These are phyloP conservation scores for Pelodiscus sinensis DNA, from an alignment of 2,113 vertebrate species.

Conservation along the genomic window DNA sequence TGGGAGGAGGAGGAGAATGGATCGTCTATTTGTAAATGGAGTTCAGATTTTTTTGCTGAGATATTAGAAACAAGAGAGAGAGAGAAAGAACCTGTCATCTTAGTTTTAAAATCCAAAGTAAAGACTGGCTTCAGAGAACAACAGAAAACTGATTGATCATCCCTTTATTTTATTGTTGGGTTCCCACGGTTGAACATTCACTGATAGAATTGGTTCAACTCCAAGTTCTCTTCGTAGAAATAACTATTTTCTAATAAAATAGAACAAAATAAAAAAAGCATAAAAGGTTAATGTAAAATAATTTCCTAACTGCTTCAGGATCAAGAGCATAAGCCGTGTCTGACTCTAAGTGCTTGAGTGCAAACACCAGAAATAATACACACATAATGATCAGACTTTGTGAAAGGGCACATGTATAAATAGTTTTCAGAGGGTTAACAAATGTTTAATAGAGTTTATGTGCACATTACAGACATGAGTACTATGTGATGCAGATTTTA, in stretches of 20 bases:
- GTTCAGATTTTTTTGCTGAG: background rate
- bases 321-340: background rate
- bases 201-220: slow-evolving; percentile 57
- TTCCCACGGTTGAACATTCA: slow-evolving; percentile 44
- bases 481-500: slow-evolving; percentile 2
- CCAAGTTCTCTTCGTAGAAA: slow-evolving; percentile 57
- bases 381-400: background rate
- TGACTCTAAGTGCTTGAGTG: background rate
- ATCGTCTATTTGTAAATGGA: slow-evolving; percentile 3
- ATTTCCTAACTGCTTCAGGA: background rate
- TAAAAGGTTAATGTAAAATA: slow-evolving; percentile 41
- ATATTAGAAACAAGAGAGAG: background rate
- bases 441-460: background rate
- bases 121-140: slow-evolving; percentile 2
- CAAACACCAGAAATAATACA: background rate
- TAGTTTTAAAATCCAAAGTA: background rate
- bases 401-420: background rate
- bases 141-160: slow-evolving; percentile 14
- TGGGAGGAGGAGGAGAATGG: slow-evolving; percentile 2
- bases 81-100: background rate
- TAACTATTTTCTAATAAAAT: slow-evolving; percentile 53
- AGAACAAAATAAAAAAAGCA: slow-evolving; percentile 23
- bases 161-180: slow-evolving; percentile 48
- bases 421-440: background rate
- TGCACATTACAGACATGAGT: background rate